Base-by-base conservation (phyloP, 1,140 invertebrate species). In the Zaprionus kolodkinae region DNA sequence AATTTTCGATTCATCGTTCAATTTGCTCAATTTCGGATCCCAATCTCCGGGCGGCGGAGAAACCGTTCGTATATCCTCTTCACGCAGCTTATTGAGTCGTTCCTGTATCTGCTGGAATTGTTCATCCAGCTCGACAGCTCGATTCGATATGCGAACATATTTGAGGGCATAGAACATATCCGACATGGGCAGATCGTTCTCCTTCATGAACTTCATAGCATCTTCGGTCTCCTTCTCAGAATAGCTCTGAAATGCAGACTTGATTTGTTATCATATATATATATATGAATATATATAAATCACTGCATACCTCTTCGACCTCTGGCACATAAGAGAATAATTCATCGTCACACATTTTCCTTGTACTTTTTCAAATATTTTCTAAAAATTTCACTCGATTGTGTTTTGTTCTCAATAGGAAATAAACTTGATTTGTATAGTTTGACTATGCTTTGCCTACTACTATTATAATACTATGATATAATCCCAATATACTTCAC, bases 131-230 rank as follows among this genome's bases (percentile, higher is more conserved):
- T 55, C 10, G n/a, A 59, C 21, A 30, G 54, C 60, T 3, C 56
- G 40, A 61, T 79, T 63, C 15, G 62, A 30, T 6, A 86, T 73
- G 21, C 82, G 72, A 0, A 86, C 63, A 59, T 81, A 86, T 35
- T 68, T 81, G 0, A 86, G 65, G 6, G 82, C 82, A 55, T 65
- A 76, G 0, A 30, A 45, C 11, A 86, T 54, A 11, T 86, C 82
- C 33, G 82, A 64, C 78, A 86, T 81, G 21, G 82, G 76, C 57
- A 86, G n/a, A 13, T 62, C 17, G 0, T 79, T 55, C 9, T 81
- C 69, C 9, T 76, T 59, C 3, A 86, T 65, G 7, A 86, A 70
- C 10, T 59, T 17, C 57, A 86, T 27, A 12, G 82, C 82, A 12
- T 64, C 33, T n/a, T 67, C 35, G 0, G 68, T 60, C 45, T 86